Conservation (phyloP, 2,797 vertebrate genomes). For the Acridotheres tristis region DNA sequence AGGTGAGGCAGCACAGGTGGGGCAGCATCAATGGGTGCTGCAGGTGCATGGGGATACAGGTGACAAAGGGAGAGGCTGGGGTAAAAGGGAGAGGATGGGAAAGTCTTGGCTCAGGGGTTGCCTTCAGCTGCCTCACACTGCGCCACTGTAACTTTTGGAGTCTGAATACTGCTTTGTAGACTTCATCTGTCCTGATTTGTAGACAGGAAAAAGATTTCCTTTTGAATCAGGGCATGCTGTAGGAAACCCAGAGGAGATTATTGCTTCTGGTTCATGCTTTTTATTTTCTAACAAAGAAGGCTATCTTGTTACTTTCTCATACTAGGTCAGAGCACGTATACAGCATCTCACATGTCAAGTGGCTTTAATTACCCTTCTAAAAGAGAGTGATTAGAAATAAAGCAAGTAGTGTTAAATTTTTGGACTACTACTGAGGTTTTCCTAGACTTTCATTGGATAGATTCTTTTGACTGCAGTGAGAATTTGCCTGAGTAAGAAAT, state of each 20-base stretch:
- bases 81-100: background rate
- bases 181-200: background rate
- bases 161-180: background rate
- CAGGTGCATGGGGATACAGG: background rate
- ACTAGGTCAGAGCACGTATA: background rate
- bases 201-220: background rate
- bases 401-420: conserved; percentile 1
- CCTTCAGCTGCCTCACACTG: background rate
- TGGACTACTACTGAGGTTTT: background rate
- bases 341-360: background rate
- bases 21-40: accelerated
- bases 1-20: background rate
- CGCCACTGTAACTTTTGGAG: background rate
- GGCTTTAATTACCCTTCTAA: conserved; percentile 14
- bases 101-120: background rate
- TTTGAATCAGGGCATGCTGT: background rate
- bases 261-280: background rate
- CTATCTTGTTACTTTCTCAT: background rate
- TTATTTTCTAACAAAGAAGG: background rate
- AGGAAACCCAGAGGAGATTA: conserved; percentile 27
- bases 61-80: background rate
- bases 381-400: background rate
- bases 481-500: background rate
- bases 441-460: background rate
- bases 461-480: background rate